Conservation (phyloP, 2,113 vertebrate species). For the Chionomys nivalis region DNA sequence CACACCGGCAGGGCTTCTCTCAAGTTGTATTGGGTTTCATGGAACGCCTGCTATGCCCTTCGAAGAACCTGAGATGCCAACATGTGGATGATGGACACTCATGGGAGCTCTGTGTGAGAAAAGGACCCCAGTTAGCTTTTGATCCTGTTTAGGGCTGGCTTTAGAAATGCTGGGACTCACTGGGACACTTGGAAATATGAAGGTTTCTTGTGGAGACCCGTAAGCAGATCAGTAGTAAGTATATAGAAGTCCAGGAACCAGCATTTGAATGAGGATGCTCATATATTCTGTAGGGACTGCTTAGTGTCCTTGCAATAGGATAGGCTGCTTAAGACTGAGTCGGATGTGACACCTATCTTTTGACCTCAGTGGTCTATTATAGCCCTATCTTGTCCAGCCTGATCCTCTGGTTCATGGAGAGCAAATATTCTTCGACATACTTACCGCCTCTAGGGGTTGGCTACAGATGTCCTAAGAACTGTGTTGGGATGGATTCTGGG, state of each 20-base stretch:
- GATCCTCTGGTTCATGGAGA: background rate
- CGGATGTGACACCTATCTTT: background rate
- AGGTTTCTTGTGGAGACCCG: background rate
- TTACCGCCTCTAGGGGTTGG: background rate
- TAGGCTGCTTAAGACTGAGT: background rate
- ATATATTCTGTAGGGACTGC: background rate
- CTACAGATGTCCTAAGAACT: background rate
- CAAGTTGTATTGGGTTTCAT: background rate
- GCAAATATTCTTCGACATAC: background rate
- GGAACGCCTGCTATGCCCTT: background rate
- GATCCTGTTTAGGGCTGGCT: background rate
- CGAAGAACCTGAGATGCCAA: background rate
- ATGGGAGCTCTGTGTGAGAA: background rate
- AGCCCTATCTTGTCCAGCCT: background rate
- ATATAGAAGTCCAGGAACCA: background rate
- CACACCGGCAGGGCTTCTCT: fast-evolving
- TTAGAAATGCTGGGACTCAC: conserved; percentile 44
- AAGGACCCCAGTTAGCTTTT: background rate
- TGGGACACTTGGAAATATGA: background rate
- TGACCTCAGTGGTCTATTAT: background rate
- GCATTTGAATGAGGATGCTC: background rate
- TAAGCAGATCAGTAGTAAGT: background rate
- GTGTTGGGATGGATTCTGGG: background rate
- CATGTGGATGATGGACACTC: background rate
- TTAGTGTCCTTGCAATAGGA: background rate